Evolutionary conservation across 2,888 invertebrate species (phyloP), one percentile per base, ranked within the genome.

Genomic region (Sinelater perroti): DNA sequence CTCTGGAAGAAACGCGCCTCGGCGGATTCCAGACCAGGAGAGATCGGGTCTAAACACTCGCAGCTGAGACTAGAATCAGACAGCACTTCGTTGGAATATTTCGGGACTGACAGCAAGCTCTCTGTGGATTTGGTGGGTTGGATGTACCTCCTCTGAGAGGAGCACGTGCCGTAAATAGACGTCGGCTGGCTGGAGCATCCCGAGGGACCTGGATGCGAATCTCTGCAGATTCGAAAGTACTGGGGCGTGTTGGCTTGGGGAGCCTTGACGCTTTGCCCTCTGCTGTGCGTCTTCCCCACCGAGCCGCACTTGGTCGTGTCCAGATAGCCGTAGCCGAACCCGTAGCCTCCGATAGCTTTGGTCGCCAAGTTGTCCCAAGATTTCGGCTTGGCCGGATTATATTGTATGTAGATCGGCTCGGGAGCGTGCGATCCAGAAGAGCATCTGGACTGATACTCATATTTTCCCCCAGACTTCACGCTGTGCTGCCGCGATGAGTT

Each of bases 301-400:
- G 81, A 79, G 14, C 78, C 81, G 51, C 64, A 67, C 63, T 56
- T 67, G 31, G 64, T 61, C 0, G 89, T 88, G 68, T 91, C 91
- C 50, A 91, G 78, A 69, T 91, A 93, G 4, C 92, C 93, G 70
- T 92, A 93, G 65, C 93, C 93, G 68, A 91, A 93, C 2, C 92
- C 91, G 65, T 93, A 93, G 0, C 92, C 93, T 0, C 92, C 91
- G 64, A 91, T 88, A 0, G 90, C 89, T 78, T 92, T 93, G 1
- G 91, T 91, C 0, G 93, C 89, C 50, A 94, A 79, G 77, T 93
- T 93, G 73, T 93, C 93, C 93, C 93, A 93, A 0, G 93, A 93
- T 74, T 93, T 93, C 0, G 93, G 93, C 71, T 93, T 94, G 0
- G 75, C 76, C 1, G 80, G 75, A 33, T 79, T 79, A 65, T 82